Conservation (phyloP, 1,140 invertebrate species). For the Periplaneta americana region DNA sequence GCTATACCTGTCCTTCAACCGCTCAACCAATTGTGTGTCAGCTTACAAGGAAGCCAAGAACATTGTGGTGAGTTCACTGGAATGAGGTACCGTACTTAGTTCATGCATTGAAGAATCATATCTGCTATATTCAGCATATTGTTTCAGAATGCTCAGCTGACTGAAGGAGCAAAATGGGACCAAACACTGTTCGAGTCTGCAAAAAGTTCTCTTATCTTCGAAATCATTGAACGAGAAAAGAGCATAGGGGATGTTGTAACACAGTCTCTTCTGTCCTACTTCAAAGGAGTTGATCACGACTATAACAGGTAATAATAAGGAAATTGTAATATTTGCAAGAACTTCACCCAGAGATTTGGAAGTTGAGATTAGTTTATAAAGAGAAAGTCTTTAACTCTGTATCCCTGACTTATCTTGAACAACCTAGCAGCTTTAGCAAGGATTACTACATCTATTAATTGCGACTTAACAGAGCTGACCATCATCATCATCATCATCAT, state of each 20-base stretch:
- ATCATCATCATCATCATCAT: not conserved
- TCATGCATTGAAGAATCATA: not conserved
- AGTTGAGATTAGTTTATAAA: conserved; percentile 1
- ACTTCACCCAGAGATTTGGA: too few relatives aligned
- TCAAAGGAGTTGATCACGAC: conserved; percentile 56
- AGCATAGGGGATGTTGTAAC: conserved; percentile 63
- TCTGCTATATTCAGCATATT: not conserved
- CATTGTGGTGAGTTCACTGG: conserved; percentile 58
- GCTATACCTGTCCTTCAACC: conserved; percentile 63
- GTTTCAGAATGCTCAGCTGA: conserved; percentile 59
- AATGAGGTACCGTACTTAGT: not conserved
- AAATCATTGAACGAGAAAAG: conserved; percentile 75
- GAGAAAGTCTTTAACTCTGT: not conserved
- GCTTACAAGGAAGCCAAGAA: conserved; percentile 71
- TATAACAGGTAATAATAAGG: conserved; percentile 56
- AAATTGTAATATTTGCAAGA: conserved; percentile 13
- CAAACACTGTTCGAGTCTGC: conserved; percentile 72
- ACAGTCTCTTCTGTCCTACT: conserved; percentile 66
- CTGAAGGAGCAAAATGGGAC: conserved; percentile 56
- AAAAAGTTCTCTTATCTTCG: conserved; percentile 77
- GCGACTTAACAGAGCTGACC: not conserved
- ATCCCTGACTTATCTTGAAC: not conserved
- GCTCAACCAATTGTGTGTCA: conserved; percentile 65
- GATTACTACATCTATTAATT: not conserved
- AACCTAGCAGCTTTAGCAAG: not conserved